Evolutionary conservation across 1,140 invertebrate genomes (phyloP).

Genomic region (Chlorops oryzae): DNA sequence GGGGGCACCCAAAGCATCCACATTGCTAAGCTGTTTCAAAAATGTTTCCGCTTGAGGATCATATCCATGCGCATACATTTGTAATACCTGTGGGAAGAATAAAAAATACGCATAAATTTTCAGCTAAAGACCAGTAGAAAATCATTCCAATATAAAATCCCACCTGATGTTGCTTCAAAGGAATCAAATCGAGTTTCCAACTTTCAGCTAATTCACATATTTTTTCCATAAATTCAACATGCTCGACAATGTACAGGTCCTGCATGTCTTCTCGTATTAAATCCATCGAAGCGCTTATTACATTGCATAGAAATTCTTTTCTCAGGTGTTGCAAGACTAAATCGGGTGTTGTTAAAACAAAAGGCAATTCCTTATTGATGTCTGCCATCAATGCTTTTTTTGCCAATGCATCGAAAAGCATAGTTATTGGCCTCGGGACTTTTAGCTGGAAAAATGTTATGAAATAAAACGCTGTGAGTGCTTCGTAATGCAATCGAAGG

Average conservation of each 20-base stretch:
- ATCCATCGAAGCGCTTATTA: slow-evolving; percentile 61
- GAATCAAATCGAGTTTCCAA: slow-evolving; percentile 66
- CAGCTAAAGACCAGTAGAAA: no score
- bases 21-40: slow-evolving; percentile 59
- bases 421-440: slow-evolving; percentile 62
- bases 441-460: slow-evolving; percentile 73
- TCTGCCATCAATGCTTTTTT: slow-evolving; percentile 53
- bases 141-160: no score
- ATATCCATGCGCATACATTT: slow-evolving; percentile 69
- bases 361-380: slow-evolving; percentile 48
- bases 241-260: slow-evolving; percentile 54
- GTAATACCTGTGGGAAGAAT: slow-evolving; percentile 53
- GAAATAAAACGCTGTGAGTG: slow-evolving; percentile 69
- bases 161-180: slow-evolving; percentile 55
- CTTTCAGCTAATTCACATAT: slow-evolving; percentile 65
- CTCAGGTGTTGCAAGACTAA: slow-evolving; percentile 51
- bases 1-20: slow-evolving; percentile 57
- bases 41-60: slow-evolving; percentile 73
- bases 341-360: slow-evolving; percentile 48
- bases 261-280: slow-evolving; percentile 53
- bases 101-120: slow-evolving; percentile 1
- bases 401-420: slow-evolving; percentile 65
- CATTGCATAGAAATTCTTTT: slow-evolving; percentile 58
- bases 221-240: slow-evolving; percentile 62
- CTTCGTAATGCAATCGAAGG: slow-evolving; percentile 70